These are phyloP conservation scores for Clepsis dumicolana DNA, from an alignment of 2,888 invertebrate genomes.

Conservation along the genomic window DNA sequence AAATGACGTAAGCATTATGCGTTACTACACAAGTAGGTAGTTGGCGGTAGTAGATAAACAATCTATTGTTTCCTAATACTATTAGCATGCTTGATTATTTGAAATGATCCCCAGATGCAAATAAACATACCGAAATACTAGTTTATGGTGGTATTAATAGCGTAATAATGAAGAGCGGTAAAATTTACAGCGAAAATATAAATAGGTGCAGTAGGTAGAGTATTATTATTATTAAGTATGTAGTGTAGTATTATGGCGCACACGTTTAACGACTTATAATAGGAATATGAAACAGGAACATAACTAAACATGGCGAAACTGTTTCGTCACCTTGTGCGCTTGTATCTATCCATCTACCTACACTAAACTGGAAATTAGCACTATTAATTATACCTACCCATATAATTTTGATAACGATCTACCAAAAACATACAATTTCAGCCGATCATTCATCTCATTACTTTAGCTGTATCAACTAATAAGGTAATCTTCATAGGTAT, in stretches of 20 bases:
- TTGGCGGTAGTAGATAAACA: not conserved
- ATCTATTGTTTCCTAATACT: not conserved
- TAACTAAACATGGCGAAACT: conserved; percentile 17
- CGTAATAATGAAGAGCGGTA: conserved; percentile 16
- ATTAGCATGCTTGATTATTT: not conserved
- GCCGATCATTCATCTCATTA: no score
- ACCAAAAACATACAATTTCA: no score
- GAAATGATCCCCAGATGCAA: not conserved
- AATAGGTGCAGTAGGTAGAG: conserved; percentile 3
- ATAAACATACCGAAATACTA: not conserved
- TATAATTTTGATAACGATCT: no score
- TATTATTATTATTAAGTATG: no score
- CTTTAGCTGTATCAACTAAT: no score
- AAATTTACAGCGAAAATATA: conserved; percentile 33
- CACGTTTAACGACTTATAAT: no score
- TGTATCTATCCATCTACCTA: no score
- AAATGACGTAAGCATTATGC: not conserved
- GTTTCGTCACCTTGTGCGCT: no score
- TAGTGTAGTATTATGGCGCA: no score
- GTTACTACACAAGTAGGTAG: not conserved
- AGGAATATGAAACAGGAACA: conserved; percentile 17
- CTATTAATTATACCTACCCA: no score
- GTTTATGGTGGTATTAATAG: conserved; percentile 5
- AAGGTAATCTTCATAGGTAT: no score
- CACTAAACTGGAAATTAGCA: no score